These are phyloP conservation scores for Coenonympha arcania DNA, from an alignment of 2,888 invertebrate genomes.

Conservation along the genomic window DNA sequence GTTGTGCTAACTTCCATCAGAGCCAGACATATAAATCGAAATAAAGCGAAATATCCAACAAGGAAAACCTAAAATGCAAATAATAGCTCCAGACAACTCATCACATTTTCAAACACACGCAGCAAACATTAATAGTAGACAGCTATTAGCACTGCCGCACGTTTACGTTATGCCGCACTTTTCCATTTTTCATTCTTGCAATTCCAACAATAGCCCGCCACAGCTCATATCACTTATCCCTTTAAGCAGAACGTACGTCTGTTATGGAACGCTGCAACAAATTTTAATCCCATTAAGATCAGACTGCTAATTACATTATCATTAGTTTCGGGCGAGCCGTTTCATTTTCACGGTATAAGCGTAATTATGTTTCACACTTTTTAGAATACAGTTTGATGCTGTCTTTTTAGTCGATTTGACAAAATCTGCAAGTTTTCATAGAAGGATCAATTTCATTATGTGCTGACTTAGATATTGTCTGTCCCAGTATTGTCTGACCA, in stretches of 20 bases:
- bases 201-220: conserved; percentile 5
- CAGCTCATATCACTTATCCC: conserved; percentile 23
- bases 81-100: neutral
- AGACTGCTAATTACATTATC: conserved; percentile 52
- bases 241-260: conserved; percentile 19
- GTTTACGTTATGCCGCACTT: neutral
- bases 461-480: too few relatives aligned
- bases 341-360: conserved; percentile 21
- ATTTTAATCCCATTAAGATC: conserved; percentile 35
- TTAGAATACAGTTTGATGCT: too few relatives aligned
- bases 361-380: neutral
- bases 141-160: conserved; percentile 5
- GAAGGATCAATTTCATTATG: too few relatives aligned
- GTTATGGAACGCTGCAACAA: conserved; percentile 26
- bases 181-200: conserved; percentile 9
- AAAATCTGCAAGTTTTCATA: too few relatives aligned
- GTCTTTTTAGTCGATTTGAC: too few relatives aligned
- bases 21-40: too few relatives aligned
- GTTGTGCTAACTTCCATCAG: too few relatives aligned
- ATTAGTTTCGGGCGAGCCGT: conserved; percentile 51
- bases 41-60: neutral
- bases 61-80: neutral
- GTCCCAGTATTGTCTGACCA: too few relatives aligned
- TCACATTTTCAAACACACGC: neutral
- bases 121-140: neutral